A percentile compares a stretch with the other conserved stretches of the same genome.
phyloP scores from a whole-genome alignment of 2,888 invertebrate genomes.

The Tenthredo mesomela region DNA sequence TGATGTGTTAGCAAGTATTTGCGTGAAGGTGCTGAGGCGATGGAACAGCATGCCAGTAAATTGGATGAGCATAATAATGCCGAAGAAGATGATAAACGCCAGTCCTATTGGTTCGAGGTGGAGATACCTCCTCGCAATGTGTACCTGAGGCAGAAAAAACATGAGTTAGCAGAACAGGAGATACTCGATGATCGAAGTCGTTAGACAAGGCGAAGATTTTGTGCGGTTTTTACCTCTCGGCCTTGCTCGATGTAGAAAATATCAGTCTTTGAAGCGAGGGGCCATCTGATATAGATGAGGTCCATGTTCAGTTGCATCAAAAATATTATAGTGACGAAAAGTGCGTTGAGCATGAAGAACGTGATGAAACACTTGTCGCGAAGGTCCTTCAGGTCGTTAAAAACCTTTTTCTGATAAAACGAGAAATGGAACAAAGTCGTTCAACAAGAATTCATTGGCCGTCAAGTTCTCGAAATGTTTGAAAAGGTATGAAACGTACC shows the following conservation, averaged over 20 bases:
- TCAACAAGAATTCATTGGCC: not conserved
- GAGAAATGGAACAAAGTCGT: not conserved
- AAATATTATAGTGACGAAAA: slow-evolving; percentile 84
- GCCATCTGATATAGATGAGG: slow-evolving; percentile 81
- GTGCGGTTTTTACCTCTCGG: not conserved
- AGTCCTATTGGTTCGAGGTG: not conserved
- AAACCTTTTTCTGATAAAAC: slow-evolving; percentile 66
- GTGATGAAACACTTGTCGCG: slow-evolving; percentile 81
- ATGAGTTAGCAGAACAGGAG: not conserved
- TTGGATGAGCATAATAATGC: not conserved
- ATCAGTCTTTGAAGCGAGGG: not conserved
- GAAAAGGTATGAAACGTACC: not conserved
- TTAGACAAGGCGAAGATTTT: not conserved
- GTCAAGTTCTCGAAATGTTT: not conserved
- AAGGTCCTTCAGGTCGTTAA: slow-evolving; percentile 79
- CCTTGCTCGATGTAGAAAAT: not conserved
- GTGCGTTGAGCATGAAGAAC: slow-evolving; percentile 84
- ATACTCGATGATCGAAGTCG: not conserved
- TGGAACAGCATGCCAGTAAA: not conserved
- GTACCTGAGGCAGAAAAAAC: not conserved
- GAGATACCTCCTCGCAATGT: not conserved
- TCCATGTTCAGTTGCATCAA: slow-evolving; percentile 83
- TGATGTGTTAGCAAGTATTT: not conserved
- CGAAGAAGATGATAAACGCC: not conserved
- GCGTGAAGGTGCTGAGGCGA: not conserved